A percentile compares a stretch with the other conserved stretches of the same genome.
phyloP scores from a whole-genome alignment of 2,113 vertebrate species.

The Percopsis transmontana region DNA sequence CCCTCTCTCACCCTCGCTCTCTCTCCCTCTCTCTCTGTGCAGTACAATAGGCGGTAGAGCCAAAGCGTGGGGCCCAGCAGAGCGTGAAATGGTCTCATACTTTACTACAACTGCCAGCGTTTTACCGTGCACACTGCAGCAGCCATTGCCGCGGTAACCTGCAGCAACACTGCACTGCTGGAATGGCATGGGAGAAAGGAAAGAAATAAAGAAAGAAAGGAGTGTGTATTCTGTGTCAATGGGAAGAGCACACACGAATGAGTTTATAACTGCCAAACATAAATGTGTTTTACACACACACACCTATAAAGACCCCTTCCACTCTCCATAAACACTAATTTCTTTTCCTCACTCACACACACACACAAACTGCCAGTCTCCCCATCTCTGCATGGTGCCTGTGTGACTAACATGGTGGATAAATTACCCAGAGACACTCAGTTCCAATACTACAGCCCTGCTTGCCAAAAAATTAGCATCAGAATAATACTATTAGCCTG shows the following conservation, averaged over 20 bases:
- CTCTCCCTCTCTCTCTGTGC: conserved; percentile 10
- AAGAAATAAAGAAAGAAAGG: neutral
- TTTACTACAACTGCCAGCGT: conserved; percentile 69
- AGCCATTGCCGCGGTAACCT: conserved; percentile 57
- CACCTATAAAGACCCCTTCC: neutral
- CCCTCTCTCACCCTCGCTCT: neutral
- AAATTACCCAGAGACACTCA: conserved; percentile 44
- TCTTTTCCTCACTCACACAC: neutral
- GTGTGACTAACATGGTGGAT: conserved; percentile 43
- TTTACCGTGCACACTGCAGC: conserved; percentile 57
- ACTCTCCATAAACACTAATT: neutral
- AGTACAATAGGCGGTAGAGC: conserved; percentile 32
- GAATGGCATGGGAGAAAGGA: conserved; percentile 28
- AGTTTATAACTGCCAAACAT: conserved; percentile 3
- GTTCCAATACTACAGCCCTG: conserved; percentile 46
- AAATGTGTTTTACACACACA: neutral
- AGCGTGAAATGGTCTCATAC: conserved; percentile 64
- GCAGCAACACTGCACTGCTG: conserved; percentile 53
- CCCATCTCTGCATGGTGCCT: conserved; percentile 28
- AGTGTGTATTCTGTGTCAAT: conserved; percentile 37
- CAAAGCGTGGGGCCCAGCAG: conserved; percentile 43
- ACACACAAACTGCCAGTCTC: conserved; percentile 9
- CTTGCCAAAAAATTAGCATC: conserved; percentile 59
- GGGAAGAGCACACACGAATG: conserved; percentile 23
- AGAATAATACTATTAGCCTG: conserved; percentile 57